Conservation (phyloP, 2,797 vertebrate species). For the Pseudomugil gertrudae region DNA sequence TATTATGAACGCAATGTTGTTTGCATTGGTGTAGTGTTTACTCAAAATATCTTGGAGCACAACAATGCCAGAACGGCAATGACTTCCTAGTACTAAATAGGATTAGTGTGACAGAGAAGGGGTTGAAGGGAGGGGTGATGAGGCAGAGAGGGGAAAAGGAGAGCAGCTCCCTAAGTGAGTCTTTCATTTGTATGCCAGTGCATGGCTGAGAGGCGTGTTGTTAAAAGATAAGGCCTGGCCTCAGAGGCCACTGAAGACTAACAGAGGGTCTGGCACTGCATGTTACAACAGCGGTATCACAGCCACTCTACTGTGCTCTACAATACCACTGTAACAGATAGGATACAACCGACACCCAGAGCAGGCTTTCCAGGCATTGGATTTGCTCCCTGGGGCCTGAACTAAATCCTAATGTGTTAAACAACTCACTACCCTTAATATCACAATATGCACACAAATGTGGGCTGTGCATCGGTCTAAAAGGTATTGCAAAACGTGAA, state of each 20-base stretch:
- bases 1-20: conserved; percentile 43
- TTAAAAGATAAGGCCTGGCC: conserved; percentile 83
- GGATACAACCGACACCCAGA: conserved; percentile 55
- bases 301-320: conserved; percentile 65
- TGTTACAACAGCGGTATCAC: conserved; percentile 75
- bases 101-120: conserved; percentile 75
- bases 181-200: conserved; percentile 82
- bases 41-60: conserved; percentile 51
- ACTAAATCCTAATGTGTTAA: conserved; percentile 57
- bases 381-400: conserved; percentile 31
- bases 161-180: conserved; percentile 73
- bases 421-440: conserved; percentile 15
- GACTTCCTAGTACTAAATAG: conserved; percentile 65
- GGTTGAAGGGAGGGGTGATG: conserved; percentile 36
- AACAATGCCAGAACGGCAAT: conserved; percentile 33
- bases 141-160: conserved; percentile 47
- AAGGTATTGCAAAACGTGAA: conserved; percentile 43
- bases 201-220: conserved; percentile 81
- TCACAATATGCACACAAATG: background rate
- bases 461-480: conserved; percentile 9
- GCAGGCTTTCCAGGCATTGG: conserved; percentile 36
- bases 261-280: conserved; percentile 72
- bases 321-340: conserved; percentile 75
- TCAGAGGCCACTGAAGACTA: conserved; percentile 77
- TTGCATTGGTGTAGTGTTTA: conserved; percentile 54